Base-by-base conservation (phyloP, 2,113 vertebrate species). In the Psilopogon haemacephalus region DNA sequence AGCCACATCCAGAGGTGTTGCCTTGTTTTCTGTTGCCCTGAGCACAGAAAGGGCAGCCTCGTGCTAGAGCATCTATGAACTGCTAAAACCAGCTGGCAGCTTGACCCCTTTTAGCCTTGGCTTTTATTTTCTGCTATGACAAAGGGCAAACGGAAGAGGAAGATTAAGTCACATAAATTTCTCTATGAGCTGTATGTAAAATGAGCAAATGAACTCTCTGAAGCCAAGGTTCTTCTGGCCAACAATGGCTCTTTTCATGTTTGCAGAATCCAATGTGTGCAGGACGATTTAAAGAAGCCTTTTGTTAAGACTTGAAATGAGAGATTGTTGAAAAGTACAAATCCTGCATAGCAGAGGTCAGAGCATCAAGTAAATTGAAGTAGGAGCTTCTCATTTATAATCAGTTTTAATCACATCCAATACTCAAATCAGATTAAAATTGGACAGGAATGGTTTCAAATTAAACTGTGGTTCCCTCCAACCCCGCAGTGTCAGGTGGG, bases 321-420 rank as follows among this genome's bases (percentile, higher is more conserved):
- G 54, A 30, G 33, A 77, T 42, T 76, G 35, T 74, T 90, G 40
- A 82, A 78, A 88, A 79, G 20, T 86, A 37, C 14, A 81, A 62
- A 88, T 60, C 71, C 35, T 46, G 8, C 69, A 27, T 18, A 27
- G 10, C 27, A 52, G 73, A 86, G 38, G 59, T 56, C 89, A 94
- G 95, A 71, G 68, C 24, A 78, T 94, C 93, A 93, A 84, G 44
- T 72, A 85, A 75, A 93, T 94, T 91, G 84, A 92, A 92, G 30
- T 86, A 69, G 74, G 70, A 84, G 54, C 80, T 86, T 91, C 55
- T 95, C 23, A 38, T 88, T 93, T 94, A 92, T 96, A 94, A 93
- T 93, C 84, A 71, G 58, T 46, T 94, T 94, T 94, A 95, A 93
- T 96, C 86, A 92, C 38, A 70, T 89, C 21, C 75, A 91, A 5